Conservation (phyloP, 2,888 invertebrate genomes). For the Labia minor region DNA sequence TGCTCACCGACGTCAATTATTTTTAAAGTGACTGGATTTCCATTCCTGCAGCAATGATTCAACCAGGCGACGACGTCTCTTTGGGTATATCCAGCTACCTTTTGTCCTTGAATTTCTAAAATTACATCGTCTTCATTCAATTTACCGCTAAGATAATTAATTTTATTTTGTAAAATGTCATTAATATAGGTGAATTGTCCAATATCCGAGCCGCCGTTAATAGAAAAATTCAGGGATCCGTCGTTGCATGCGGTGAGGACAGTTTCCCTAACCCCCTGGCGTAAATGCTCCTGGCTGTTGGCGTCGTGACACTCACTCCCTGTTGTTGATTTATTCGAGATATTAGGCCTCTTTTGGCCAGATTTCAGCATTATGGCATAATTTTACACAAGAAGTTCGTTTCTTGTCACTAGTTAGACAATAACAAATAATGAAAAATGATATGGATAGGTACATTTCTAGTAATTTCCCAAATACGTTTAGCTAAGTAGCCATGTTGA, state of each 20-base stretch:
- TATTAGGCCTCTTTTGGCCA: slow-evolving; percentile 33
- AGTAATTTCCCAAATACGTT: slow-evolving; percentile 20
- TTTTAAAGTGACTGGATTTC: slow-evolving; percentile 42
- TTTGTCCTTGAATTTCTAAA: slow-evolving; percentile 44
- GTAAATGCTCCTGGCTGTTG: slow-evolving; percentile 34
- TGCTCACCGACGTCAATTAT: slow-evolving; percentile 40
- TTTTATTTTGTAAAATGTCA: slow-evolving; percentile 29
- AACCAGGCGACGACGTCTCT: slow-evolving; percentile 43
- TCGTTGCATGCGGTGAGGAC: slow-evolving; percentile 36
- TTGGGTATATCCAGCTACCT: slow-evolving; percentile 46
- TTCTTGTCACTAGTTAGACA: slow-evolving; percentile 21
- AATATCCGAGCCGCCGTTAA: slow-evolving; percentile 42
- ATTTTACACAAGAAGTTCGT: slow-evolving; percentile 25
- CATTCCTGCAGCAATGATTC: slow-evolving; percentile 42
- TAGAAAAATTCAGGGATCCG: slow-evolving; percentile 35
- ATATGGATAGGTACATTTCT: neutral
- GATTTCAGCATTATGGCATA: slow-evolving; percentile 34
- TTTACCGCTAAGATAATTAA: slow-evolving; percentile 28
- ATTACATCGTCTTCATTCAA: slow-evolving; percentile 36
- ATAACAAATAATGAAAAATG: neutral
- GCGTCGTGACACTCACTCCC: neutral
- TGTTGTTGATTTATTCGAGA: slow-evolving; percentile 25
- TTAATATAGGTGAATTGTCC: slow-evolving; percentile 36
- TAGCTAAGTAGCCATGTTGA: slow-evolving; percentile 27
- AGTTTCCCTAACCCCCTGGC: slow-evolving; percentile 36